Base-by-base conservation (phyloP, 2,113 vertebrate genomes). In the Mirounga angustirostris region DNA sequence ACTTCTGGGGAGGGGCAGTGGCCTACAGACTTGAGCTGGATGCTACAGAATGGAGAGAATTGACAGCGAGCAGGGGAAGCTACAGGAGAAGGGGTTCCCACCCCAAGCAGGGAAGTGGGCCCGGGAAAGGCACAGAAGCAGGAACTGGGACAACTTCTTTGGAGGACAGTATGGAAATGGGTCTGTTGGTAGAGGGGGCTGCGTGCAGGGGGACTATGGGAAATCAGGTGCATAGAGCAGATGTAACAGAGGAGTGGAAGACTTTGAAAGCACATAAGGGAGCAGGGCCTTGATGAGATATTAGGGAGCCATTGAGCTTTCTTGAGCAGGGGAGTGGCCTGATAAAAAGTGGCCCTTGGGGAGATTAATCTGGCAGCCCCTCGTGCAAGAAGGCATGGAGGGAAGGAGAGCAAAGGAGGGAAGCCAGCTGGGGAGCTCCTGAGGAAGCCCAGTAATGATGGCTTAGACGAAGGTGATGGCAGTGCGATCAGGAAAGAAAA, bases 361-460 rank as follows among this genome's bases (percentile, higher is more conserved):
- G 9, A 92, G 74, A 79, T 40, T 26, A 7, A 58, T n/a, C 43
- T 58, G 79, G 87, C 69, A 96, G 56, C 69, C 36, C 69, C 26
- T 78, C 21, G 1, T 50, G 16, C 79, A 65, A 11, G 21, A 71
- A 83, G 50, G 21, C 14, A 30, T 5, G 46, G 58, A 79, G 16
- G 30, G 56, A 54, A 52, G n/a, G 28, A 65, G 40, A 30, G 61
- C 11, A 33, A 28, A 86, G 13, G 54, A 7, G 43, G 63, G 58
- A 81, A 28, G 22, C 50, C 12, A 11, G 22, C 0, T 28, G 30
- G 54, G 73, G 26, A 65, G 88, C 69, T 94, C 52, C 36, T 28
- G 50, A 65, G 91, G 88, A 97, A 96, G 96, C 52, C 19, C 9
- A 61, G 78, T 91, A 76, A 88, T 92, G 67, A 94, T 33, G 86